phyloP scores from a whole-genome alignment of 2,888 invertebrate genomes.

The Apamea sordens region DNA sequence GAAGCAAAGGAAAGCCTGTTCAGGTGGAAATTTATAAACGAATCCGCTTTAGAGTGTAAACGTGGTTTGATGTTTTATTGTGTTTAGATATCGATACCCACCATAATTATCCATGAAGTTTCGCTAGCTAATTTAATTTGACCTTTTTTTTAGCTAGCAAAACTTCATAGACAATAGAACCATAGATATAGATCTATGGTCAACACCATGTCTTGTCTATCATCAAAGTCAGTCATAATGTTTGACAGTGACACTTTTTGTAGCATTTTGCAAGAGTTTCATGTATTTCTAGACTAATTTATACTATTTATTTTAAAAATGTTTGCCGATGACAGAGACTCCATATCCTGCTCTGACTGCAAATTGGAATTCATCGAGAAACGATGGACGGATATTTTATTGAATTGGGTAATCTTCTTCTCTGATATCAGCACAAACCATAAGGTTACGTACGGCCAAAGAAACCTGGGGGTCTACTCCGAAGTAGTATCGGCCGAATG shows the following conservation, averaged over 20 bases:
- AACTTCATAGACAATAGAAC: too few relatives aligned
- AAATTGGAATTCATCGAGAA: slow-evolving; percentile 73
- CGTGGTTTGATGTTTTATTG: too few relatives aligned
- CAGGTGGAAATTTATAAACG: too few relatives aligned
- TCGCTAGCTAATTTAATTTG: too few relatives aligned
- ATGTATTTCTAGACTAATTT: background rate
- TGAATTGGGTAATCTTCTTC: slow-evolving; percentile 76
- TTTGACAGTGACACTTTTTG: background rate
- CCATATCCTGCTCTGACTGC: slow-evolving; percentile 75
- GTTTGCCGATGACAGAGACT: slow-evolving; percentile 61
- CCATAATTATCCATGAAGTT: too few relatives aligned
- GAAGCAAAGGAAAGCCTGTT: too few relatives aligned
- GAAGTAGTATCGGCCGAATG: too few relatives aligned
- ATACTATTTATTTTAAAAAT: slow-evolving; percentile 11
- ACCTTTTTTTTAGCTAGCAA: too few relatives aligned
- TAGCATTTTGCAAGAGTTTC: background rate
- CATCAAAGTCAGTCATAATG: background rate
- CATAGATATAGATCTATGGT: background rate
- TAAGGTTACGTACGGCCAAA: too few relatives aligned
- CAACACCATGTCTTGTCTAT: background rate
- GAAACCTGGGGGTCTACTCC: too few relatives aligned
- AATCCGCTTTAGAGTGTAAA: too few relatives aligned
- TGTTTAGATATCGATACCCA: too few relatives aligned
- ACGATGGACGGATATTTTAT: slow-evolving; percentile 75
- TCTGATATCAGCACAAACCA: background rate